phyloP scores from a whole-genome alignment of 2,888 invertebrate species.

The Pecten maximus region DNA sequence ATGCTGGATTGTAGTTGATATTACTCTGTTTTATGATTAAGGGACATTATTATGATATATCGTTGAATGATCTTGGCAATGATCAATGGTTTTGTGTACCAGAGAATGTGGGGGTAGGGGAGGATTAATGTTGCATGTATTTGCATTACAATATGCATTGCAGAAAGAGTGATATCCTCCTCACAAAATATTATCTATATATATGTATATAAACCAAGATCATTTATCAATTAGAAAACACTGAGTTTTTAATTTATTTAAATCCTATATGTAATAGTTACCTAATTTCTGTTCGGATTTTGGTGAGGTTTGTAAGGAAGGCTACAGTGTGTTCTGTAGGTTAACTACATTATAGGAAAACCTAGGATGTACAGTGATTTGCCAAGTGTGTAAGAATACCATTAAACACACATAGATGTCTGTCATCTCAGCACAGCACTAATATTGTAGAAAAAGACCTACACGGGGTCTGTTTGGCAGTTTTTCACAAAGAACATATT shows the following conservation, averaged over 20 bases:
- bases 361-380: not conserved
- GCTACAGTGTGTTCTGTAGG: not conserved
- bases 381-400: not conserved
- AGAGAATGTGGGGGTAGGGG: not conserved
- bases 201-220: no score
- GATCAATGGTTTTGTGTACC: not conserved
- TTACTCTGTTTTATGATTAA: no score
- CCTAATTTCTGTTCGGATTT: no score
- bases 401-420: conserved; percentile 27
- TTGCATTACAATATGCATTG: not conserved
- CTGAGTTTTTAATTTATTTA: no score
- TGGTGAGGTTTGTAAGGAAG: no score
- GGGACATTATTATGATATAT: not conserved
- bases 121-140: not conserved
- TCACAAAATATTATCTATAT: no score
- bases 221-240: no score
- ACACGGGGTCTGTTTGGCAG: not conserved
- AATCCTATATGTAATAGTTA: no score
- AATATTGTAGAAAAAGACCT: not conserved
- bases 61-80: not conserved
- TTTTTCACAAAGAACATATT: not conserved
- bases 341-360: not conserved
- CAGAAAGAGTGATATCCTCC: not conserved
- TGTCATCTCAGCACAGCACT: not conserved
- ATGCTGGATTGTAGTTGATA: not conserved